Evolutionary conservation across 2,113 vertebrate genomes (phyloP), one percentile per base, ranked within the genome.

Genomic region (Platichthys stellatus): DNA sequence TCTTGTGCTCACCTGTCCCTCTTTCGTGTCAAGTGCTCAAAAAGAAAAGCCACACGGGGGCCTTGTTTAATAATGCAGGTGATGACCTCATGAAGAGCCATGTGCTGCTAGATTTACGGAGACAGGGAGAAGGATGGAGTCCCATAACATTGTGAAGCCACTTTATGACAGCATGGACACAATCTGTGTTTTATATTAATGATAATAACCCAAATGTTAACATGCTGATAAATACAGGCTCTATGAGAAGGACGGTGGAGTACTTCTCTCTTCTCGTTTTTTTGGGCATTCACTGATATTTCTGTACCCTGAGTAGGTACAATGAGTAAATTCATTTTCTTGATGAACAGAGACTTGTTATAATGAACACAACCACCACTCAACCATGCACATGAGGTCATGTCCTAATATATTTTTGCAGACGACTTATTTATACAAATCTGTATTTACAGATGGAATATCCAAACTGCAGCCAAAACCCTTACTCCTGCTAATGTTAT

Each of bases 321-420:
- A 31, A 31, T 31, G 28, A 31, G 12, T 2, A 47, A 10, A 26
- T 53, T 47, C 66, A 63, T 51, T 83, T 77, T 72, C 72, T 45
- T 57, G 43, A 13, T 45, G 43, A 45, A 4, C 43, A 45, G 43
- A 45, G 43, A 49, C 59, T 84, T 77, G 31, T 63, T 74, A 83
- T 85, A 82, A 80, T 77, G 75, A 85, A 80, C 61, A 78, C 61
- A 83, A 61, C 35, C 35, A 38, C 35, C 35, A 38, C 35, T 78
- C 82, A 80, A 31, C 68, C 63, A 60, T 72, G 70, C 2, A 24
- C 79, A 81, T 69, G 70, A 88, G 45, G 60, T 78, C 63, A 84
- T 77, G 81, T 71, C 62, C 69, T 84, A 81, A 88, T 88, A 7
- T 72, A 71, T 85, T 81, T 86, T 83, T 72, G 58, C 68, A 79